Evolutionary conservation across 1,140 invertebrate genomes (phyloP).

Genomic region (Procambarus virginalis): DNA sequence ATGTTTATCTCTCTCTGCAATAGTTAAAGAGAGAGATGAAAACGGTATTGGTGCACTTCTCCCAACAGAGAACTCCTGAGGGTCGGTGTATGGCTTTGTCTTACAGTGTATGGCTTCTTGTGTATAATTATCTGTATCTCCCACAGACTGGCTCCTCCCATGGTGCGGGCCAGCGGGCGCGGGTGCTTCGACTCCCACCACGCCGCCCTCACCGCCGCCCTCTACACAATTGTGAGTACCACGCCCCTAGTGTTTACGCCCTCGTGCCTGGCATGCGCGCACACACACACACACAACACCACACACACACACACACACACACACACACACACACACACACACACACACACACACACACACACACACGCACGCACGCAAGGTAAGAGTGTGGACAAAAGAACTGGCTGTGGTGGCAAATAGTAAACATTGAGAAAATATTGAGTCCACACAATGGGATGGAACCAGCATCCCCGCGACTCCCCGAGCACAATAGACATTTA

Average conservation of each 20-base stretch:
- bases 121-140: neutral
- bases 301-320: neutral
- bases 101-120: too few relatives aligned
- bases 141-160: neutral
- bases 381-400: neutral
- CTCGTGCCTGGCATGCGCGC: neutral
- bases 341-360: neutral
- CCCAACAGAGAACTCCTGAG: too few relatives aligned
- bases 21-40: too few relatives aligned
- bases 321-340: conserved; percentile 19
- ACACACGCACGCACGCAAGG: conserved; percentile 1
- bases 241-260: neutral
- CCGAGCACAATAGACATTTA: too few relatives aligned
- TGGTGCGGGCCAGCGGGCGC: neutral
- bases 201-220: conserved; percentile 25
- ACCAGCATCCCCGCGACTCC: too few relatives aligned
- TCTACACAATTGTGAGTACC: conserved; percentile 30
- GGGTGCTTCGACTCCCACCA: conserved; percentile 15
- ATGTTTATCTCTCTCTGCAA: too few relatives aligned
- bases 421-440: too few relatives aligned
- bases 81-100: too few relatives aligned
- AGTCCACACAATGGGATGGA: too few relatives aligned
- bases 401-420: too few relatives aligned
- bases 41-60: too few relatives aligned
- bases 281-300: neutral